Conservation (phyloP, 1,140 invertebrate species). For the Platyura marginata region DNA sequence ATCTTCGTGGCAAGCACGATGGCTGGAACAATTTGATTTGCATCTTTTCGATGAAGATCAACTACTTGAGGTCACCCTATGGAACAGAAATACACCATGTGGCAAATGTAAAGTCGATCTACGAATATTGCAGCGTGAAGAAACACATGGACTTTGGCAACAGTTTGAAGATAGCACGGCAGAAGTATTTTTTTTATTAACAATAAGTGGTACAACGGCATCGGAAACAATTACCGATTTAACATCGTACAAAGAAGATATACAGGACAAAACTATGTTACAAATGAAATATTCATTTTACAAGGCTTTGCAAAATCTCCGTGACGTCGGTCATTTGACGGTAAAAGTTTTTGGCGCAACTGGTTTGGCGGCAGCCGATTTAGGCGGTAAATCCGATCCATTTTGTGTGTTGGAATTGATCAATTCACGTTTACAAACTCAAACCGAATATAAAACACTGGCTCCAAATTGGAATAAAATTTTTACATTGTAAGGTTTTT, state of each 20-base stretch:
- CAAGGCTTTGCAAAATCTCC: slow-evolving; percentile 52
- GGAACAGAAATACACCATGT: slow-evolving; percentile 19
- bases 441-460: slow-evolving; percentile 96
- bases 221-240: slow-evolving; percentile 84
- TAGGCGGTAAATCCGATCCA: slow-evolving; percentile 89
- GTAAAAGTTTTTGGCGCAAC: slow-evolving; percentile 82
- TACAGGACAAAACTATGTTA: slow-evolving; percentile 42
- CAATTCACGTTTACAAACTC: slow-evolving; percentile 87
- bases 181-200: slow-evolving; percentile 72
- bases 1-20: slow-evolving; percentile 68
- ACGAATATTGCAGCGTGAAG: slow-evolving; percentile 67
- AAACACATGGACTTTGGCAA: slow-evolving; percentile 75
- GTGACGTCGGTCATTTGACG: slow-evolving; percentile 74
- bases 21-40: slow-evolving; percentile 95
- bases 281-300: slow-evolving; percentile 57
- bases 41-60: slow-evolving; percentile 71
- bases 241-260: slow-evolving; percentile 63
- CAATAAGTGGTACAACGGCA: slow-evolving; percentile 85
- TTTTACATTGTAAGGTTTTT: slow-evolving; percentile 89
- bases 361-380: slow-evolving; percentile 73
- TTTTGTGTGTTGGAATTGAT: slow-evolving; percentile 94
- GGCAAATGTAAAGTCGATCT: slow-evolving; percentile 73
- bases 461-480: slow-evolving; percentile 96
- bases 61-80: slow-evolving; percentile 16
- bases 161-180: slow-evolving; percentile 80